These are phyloP conservation scores for Caerostris darwini DNA, from an alignment of 1,140 invertebrate genomes.

Conservation along the genomic window DNA sequence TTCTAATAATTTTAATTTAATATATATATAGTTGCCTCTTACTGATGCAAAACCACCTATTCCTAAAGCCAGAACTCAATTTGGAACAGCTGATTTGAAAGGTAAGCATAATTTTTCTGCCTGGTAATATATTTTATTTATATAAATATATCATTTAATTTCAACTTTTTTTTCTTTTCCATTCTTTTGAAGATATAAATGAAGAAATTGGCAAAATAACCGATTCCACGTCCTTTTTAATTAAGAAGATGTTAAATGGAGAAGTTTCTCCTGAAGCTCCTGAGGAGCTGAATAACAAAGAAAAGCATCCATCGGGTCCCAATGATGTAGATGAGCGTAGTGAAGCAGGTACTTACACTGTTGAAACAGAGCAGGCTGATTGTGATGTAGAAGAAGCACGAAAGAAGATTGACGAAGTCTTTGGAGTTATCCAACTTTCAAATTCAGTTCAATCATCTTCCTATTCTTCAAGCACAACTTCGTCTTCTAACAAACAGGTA, in stretches of 20 bases:
- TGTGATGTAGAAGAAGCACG: constrained; percentile 92
- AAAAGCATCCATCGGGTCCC: constrained; percentile 24
- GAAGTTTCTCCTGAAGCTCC: constrained; percentile 56
- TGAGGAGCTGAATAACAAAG: constrained; percentile 31
- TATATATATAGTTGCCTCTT: constrained; percentile 21
- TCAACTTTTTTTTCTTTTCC: neutral
- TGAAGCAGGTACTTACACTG: constrained; percentile 93
- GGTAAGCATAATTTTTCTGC: constrained; percentile 10
- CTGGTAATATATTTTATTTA: neutral
- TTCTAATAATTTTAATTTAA: neutral
- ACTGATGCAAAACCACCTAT: constrained; percentile 60
- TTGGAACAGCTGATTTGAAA: constrained; percentile 61
- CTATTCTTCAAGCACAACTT: constrained; percentile 75
- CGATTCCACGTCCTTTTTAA: constrained; percentile 74
- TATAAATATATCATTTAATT: neutral
- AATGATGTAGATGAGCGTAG: constrained; percentile 83
- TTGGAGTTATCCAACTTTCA: constrained; percentile 83
- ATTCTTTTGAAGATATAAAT: constrained; percentile 55
- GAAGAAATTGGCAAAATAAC: constrained; percentile 74
- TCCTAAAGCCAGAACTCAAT: constrained; percentile 65
- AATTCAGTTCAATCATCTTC: constrained; percentile 70
- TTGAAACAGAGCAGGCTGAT: constrained; percentile 84
- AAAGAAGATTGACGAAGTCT: constrained; percentile 91
- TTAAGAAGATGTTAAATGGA: constrained; percentile 76
- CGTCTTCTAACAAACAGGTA: constrained; percentile 74